These are phyloP conservation scores for Halcyon malimbica DNA, from an alignment of 2,113 vertebrate genomes.

Conservation along the genomic window DNA sequence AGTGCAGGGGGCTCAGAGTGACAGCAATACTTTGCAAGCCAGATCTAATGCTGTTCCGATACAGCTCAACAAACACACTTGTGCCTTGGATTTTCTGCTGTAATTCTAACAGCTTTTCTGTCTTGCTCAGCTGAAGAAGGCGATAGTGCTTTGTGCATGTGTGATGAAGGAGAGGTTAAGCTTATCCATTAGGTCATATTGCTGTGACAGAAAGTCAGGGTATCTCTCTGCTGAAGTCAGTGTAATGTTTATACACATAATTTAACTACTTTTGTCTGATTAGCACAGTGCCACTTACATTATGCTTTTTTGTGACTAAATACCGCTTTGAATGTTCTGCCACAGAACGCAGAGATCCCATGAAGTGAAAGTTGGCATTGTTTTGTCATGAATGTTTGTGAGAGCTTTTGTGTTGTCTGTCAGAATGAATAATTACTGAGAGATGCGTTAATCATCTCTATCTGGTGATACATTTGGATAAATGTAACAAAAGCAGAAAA, in stretches of 20 bases:
- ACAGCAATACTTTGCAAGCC: background rate
- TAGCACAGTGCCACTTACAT: background rate
- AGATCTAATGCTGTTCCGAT: background rate
- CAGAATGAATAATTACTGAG: background rate
- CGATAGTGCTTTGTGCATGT: background rate
- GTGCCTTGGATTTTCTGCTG: background rate
- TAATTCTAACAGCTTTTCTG: background rate
- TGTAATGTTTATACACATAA: background rate
- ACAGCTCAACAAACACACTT: background rate
- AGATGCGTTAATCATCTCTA: background rate
- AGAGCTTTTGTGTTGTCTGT: background rate
- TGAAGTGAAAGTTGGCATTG: background rate
- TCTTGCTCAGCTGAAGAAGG: background rate
- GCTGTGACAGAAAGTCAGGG: background rate
- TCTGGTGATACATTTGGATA: background rate
- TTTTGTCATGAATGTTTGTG: background rate
- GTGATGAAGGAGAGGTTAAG: background rate
- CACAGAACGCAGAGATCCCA: background rate
- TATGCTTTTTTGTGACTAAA: background rate
- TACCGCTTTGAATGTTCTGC: background rate
- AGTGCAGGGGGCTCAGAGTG: background rate
- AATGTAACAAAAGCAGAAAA: constrained; percentile 13
- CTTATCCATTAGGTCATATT: background rate
- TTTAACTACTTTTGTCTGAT: background rate
- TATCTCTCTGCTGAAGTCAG: background rate